Base-by-base conservation (phyloP, 2,888 invertebrate species). In the Acronicta leporina region DNA sequence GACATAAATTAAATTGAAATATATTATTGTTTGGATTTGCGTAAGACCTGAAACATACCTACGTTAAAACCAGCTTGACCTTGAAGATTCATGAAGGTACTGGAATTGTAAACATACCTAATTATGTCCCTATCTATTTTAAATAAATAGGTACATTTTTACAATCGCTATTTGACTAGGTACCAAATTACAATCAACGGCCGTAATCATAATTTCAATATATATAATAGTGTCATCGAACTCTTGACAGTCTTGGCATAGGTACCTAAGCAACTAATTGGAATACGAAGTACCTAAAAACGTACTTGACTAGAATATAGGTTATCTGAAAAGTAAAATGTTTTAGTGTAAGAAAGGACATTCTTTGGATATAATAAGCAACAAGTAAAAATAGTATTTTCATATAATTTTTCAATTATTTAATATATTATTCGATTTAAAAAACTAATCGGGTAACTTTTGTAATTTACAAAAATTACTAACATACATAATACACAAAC, bases 171-270 rank as follows among this genome's bases (percentile, higher is more conserved):
- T 33, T 35, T 13, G 15, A 25, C n/a, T 16, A n/a, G n/a, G n/a
- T n/a, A 20, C 11, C 16, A 13, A 44, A 8, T 25, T 30, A 45
- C 15, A 35, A 27, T 30, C 13, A 30, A 33, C 33, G 44, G n/a
- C 1, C 48, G 50, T 41, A 33, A 33, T 48, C 52, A 49, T 42
- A 20, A 33, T 58, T 64, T 50, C 51, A 54, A 51, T 51, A 52
- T 68, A 51, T 51, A 52, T 68, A 46, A 8, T 14, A 11, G 35
- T 49, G 38, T 35, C 48, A 55, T 49, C 48, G 52, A 65, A 64
- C 60, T 64, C 33, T 52, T 44, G 30, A 55, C 49, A 64, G 54
- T 64, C 33, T 52, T 44, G 30, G 55, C 49, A 27, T 43, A 35
- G 35, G 30, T 20, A 20, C 20, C 20, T 30, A 33, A n/a, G n/a